Base-by-base conservation (phyloP, 2,797 vertebrate species). In the Pangasius sanitwongsei region DNA sequence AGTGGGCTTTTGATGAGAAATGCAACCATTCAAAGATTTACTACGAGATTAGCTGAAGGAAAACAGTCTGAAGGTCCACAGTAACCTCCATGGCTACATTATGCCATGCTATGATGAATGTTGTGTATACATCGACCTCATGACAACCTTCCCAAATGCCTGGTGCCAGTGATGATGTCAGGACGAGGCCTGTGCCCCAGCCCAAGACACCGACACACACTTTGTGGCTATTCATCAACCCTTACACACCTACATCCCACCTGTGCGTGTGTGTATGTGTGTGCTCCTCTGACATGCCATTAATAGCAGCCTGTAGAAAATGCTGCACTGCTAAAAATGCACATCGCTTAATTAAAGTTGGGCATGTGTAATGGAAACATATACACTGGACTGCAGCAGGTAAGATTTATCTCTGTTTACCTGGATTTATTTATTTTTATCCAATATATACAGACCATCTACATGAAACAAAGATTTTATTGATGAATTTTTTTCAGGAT, bases 341-440 rank as follows among this genome's bases (percentile, higher is more conserved):
- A 95, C 92, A 91, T 90, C 28, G 91, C 93, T 95, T 96, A 95
- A 96, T 96, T 96, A 96, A 95, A 96, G 92, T 92, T 92, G 92
- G 93, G 92, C 90, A 91, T 94, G 92, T 91, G 94, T 96, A 95
- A 96, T 95, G 94, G 92, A 95, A 93, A 72, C 25, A 8, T 63
- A 65, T 8, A 28, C 25, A 28, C 81, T 44, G 13, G 1, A 63
- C 34, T 44, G 23, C 34, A 63, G 23, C 20, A 4, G 37, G 15
- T 28, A 41, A 25, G 57, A 63, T 28, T 63, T 44, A 25, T 28
- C 20, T 41, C 23, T 41, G 37, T 44, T 48, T 28, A n/a, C 13
- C 37, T 16, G 7, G 16, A 23, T 16, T 28, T 15, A 25, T 41
- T 15, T 61, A 34, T 41, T 41, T 57, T 72, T 57, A 37, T 41